Conservation (phyloP, 2,888 invertebrate genomes). For the Dasysyrphus tricinctus region DNA sequence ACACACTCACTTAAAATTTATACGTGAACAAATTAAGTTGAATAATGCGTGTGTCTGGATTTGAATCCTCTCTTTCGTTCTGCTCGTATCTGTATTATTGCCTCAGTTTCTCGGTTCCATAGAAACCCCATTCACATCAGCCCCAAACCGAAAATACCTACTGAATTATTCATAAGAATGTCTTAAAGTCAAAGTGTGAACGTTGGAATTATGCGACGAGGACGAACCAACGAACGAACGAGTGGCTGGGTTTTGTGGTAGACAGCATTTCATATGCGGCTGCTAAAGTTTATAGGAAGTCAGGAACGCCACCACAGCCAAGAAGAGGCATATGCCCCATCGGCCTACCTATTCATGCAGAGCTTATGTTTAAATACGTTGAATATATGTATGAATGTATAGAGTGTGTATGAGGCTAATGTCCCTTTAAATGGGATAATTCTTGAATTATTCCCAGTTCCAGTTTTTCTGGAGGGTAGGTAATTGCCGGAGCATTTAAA, state of each 20-base stretch:
- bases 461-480: conserved; percentile 26
- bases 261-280: conserved; percentile 53
- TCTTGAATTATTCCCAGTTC: conserved; percentile 59
- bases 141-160: conserved; percentile 55
- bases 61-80: conserved; percentile 32
- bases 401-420: conserved; percentile 45
- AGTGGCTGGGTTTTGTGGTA: conserved; percentile 36
- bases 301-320: neutral
- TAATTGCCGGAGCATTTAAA: conserved; percentile 70
- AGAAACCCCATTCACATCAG: neutral
- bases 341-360: conserved; percentile 39
- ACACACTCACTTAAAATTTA: conserved; percentile 48
- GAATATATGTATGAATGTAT: neutral
- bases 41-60: conserved; percentile 73
- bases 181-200: conserved; percentile 75
- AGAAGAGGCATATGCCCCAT: conserved; percentile 1
- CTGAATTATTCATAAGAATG: conserved; percentile 74
- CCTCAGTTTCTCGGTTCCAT: conserved; percentile 4
- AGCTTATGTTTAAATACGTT: conserved; percentile 29
- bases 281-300: conserved; percentile 41
- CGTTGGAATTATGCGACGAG: conserved; percentile 65
- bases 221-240: conserved; percentile 26
- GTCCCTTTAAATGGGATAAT: conserved; percentile 72
- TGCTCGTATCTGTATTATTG: conserved; percentile 48
- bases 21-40: conserved; percentile 68